Evolutionary conservation across 2,797 vertebrate genomes (phyloP).

Genomic region (Botia kubotai): DNA sequence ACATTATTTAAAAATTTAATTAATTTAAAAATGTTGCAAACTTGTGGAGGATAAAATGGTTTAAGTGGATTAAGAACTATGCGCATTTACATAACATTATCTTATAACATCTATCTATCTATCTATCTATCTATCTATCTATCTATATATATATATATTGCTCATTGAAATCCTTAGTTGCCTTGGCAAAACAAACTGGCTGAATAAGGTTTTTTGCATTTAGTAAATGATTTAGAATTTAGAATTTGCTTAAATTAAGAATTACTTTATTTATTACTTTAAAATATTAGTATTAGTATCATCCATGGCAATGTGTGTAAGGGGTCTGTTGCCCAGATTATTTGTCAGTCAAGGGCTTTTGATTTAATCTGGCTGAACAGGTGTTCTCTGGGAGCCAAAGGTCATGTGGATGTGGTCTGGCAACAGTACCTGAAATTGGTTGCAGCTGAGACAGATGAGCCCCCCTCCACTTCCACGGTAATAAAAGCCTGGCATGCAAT

Average conservation of each 20-base stretch:
- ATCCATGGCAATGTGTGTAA: slow-evolving; percentile 65
- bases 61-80: too few species aligned
- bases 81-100: too few species aligned
- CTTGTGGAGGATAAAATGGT: too few species aligned
- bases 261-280: slow-evolving; percentile 43
- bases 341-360: slow-evolving; percentile 66
- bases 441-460: slow-evolving; percentile 75
- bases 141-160: too few species aligned
- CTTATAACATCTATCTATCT: too few species aligned
- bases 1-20: too few species aligned
- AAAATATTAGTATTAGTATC: slow-evolving; percentile 64
- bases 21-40: too few species aligned
- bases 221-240: too few species aligned
- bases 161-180: too few species aligned
- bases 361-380: slow-evolving; percentile 70
- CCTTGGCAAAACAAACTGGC: too few species aligned
- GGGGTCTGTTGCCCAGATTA: slow-evolving; percentile 61
- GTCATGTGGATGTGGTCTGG: slow-evolving; percentile 48
- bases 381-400: slow-evolving; percentile 52
- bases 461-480: slow-evolving; percentile 57
- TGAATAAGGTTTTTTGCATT: too few species aligned
- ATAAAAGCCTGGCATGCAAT: slow-evolving; percentile 81
- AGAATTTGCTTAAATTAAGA: slow-evolving; percentile 35
- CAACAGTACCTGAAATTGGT: slow-evolving; percentile 80
- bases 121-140: too few species aligned